Evolutionary conservation across 1,140 invertebrate genomes (phyloP).

Genomic region (Diplogasteroides magnus): DNA sequence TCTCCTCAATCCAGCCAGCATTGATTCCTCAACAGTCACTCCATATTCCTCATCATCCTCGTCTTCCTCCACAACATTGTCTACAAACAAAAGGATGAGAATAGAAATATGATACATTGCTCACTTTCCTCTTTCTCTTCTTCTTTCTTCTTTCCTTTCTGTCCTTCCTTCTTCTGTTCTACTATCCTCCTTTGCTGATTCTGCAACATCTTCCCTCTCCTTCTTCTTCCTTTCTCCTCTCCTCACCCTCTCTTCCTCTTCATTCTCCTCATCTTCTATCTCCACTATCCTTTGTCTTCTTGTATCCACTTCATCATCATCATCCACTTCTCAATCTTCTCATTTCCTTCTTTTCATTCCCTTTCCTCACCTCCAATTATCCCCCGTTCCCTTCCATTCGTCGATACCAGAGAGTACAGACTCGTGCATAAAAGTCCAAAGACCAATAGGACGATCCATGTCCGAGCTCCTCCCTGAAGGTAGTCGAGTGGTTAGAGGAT

Average conservation of each 20-base stretch:
- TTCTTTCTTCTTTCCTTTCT: background rate
- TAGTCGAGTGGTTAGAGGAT: too few relatives aligned
- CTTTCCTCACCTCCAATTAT: slow-evolving; percentile 17
- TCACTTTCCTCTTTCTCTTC: background rate
- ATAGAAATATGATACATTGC: background rate
- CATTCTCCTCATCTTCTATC: too few relatives aligned
- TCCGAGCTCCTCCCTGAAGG: slow-evolving; percentile 24
- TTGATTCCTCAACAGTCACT: slow-evolving; percentile 5
- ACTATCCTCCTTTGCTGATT: too few relatives aligned
- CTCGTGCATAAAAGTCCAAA: slow-evolving; percentile 23
- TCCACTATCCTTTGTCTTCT: background rate
- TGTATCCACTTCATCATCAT: too few relatives aligned
- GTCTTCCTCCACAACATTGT: too few relatives aligned
- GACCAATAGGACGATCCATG: slow-evolving; percentile 26
- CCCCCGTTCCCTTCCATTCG: slow-evolving; percentile 22
- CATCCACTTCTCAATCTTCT: too few relatives aligned
- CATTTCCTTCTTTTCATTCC: background rate
- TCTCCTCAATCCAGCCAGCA: slow-evolving; percentile 21
- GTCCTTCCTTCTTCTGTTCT: background rate
- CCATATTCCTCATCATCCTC: slow-evolving; percentile 22
- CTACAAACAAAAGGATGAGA: background rate
- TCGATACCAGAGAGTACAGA: slow-evolving; percentile 26
- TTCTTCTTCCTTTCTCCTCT: background rate
- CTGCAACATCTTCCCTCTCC: too few relatives aligned
- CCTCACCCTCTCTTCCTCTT: background rate